A percentile compares a stretch with the other conserved stretches of the same genome.
phyloP scores from a whole-genome alignment of 2,797 vertebrate species.

The Cirrhinus mrigala region DNA sequence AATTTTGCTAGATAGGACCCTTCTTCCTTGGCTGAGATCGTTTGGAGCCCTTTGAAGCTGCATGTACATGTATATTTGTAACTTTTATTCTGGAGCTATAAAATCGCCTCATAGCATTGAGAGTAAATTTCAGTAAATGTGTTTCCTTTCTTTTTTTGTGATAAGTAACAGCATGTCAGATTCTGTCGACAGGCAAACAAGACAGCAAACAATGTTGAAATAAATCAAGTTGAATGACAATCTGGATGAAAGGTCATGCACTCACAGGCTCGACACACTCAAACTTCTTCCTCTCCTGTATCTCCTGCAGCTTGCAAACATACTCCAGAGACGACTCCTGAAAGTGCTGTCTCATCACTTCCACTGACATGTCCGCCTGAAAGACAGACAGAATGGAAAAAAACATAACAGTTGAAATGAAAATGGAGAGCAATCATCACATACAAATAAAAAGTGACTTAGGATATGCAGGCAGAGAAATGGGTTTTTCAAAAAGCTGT shows the following conservation, averaged over 20 bases:
- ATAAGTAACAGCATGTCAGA: background rate
- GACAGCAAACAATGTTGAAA: conserved; percentile 4
- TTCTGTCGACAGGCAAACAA: background rate
- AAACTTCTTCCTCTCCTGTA: conserved; percentile 98
- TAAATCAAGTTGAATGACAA: background rate
- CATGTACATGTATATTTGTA: background rate
- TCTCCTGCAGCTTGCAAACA: conserved; percentile 96
- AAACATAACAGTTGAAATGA: background rate
- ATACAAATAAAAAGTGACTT: background rate
- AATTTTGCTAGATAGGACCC: too few species aligned
- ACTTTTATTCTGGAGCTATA: background rate
- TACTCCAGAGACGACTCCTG: conserved; percentile 96
- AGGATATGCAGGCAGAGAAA: background rate
- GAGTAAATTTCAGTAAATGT: background rate
- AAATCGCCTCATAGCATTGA: background rate
- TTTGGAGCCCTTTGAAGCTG: too few species aligned
- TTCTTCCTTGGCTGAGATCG: too few species aligned
- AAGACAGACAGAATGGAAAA: conserved; percentile 40
- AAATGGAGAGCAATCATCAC: background rate
- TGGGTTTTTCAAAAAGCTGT: background rate
- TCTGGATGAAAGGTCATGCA: conserved; percentile 49
- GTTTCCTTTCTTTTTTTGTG: background rate
- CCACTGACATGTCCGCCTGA: conserved; percentile 92
- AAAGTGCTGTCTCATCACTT: conserved; percentile 90
- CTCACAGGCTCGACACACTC: conserved; percentile 99